Base-by-base conservation (phyloP, 2,797 vertebrate species). In the Lacerta agilis region DNA sequence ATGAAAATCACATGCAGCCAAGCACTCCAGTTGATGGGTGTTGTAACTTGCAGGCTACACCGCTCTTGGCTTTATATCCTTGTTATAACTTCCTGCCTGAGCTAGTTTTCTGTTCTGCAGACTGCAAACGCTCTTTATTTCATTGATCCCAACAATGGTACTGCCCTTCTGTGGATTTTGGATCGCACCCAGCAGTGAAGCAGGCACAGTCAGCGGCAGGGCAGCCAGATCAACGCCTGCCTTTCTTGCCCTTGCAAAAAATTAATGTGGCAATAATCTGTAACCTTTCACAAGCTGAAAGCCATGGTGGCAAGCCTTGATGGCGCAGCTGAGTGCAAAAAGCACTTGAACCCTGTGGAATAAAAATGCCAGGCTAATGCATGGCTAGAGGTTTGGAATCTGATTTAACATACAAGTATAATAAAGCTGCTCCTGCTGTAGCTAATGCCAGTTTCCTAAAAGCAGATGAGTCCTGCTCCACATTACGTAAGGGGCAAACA, bases 241-340 rank as follows among this genome's bases (percentile, higher is more conserved):
- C 45, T 89, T 15, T 18, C 3, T 73, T 73, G 1, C 45, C 73
- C 20, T 80, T 80, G 76, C 78, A 41, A 91, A 88, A 82, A 55
- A 55, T 7, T 55, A 83, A 87, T 88, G 18, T 55, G 71, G 33
- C 45, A 85, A 33, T 0, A 92, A 66, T 87, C 23, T 90, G n/a
- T 38, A 8, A 38, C 0, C 0, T 0, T 87, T 33, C 85, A 4
- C n/a, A 71, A 69, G 15, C 18, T 45, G 67, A 33, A 83, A 71
- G 15, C 41, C 41, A 45, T 23, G 23, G 18, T 33, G 1, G 13
- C 33, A 2, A 45, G 11, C 3, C 41, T 20, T 64, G 79, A 41
- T 82, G 25, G 29, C 18, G 29, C 2, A 23, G 38, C 3, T n/a
- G 29, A 71, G 27, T n/a, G 3, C 41, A 71, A 33, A 20, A 49